phyloP scores from a whole-genome alignment of 2,888 invertebrate genomes.

The Eulithis testata region DNA sequence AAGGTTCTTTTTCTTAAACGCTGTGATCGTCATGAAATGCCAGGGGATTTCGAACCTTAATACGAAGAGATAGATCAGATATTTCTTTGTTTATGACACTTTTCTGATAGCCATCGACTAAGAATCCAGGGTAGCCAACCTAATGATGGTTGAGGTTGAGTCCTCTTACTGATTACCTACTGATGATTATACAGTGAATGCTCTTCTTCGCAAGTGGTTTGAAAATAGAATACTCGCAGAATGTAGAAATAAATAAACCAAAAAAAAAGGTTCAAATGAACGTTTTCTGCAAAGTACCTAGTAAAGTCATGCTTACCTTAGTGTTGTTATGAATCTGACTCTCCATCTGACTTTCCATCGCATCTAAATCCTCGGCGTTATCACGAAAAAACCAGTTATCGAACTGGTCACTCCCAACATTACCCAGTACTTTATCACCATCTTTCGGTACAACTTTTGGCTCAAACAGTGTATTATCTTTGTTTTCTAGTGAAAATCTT shows the following conservation, averaged over 20 bases:
- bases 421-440: constrained; percentile 71
- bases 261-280: too few relatives aligned
- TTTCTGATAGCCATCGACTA: neutral
- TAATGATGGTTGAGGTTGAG: neutral
- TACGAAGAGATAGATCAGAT: neutral
- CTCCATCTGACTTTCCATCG: constrained; percentile 68
- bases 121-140: neutral
- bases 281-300: too few relatives aligned
- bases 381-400: constrained; percentile 77
- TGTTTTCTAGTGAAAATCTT: neutral
- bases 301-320: constrained; percentile 51
- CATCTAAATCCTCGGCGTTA: constrained; percentile 70
- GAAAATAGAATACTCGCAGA: too few relatives aligned
- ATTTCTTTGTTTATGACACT: too few relatives aligned
- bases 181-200: neutral
- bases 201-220: neutral
- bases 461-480: neutral
- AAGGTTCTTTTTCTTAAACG: neutral
- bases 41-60: neutral
- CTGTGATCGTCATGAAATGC: neutral
- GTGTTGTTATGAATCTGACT: constrained; percentile 59
- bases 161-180: constrained; percentile 2
- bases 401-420: constrained; percentile 52
- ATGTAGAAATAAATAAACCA: too few relatives aligned
- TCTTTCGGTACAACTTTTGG: neutral